Evolutionary conservation across 2,113 vertebrate genomes (phyloP).

Genomic region (Notarius quadriscutis): DNA sequence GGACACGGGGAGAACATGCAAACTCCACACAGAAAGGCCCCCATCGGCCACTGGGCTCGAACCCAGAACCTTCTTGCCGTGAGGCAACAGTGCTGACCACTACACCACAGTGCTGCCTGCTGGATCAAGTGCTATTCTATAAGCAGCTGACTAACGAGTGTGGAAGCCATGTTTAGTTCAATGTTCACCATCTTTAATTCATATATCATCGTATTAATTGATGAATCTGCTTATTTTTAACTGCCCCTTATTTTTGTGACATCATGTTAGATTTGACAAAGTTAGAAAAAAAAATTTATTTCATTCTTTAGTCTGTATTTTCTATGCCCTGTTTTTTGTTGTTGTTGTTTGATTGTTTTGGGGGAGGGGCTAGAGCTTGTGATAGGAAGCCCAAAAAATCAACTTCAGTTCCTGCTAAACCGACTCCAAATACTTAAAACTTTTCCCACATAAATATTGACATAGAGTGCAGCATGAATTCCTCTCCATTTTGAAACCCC

Average conservation of each 20-base stretch:
- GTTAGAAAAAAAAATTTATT: neutral
- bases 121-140: neutral
- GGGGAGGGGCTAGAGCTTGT: neutral
- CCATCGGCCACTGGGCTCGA: no score
- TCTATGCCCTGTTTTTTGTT: neutral
- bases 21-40: no score
- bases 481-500: neutral
- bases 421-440: neutral
- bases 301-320: neutral
- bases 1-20: no score
- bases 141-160: neutral
- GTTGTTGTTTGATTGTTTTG: neutral
- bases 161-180: neutral
- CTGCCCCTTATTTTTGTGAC: neutral
- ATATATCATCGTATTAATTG: neutral
- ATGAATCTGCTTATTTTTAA: neutral
- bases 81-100: no score
- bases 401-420: neutral
- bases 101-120: no score
- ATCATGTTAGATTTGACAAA: neutral
- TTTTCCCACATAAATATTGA: neutral
- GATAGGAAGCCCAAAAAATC: neutral
- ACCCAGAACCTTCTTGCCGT: no score
- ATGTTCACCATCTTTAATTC: neutral
- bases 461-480: neutral